Base-by-base conservation (phyloP, 2,113 vertebrate genomes). In the Podiceps cristatus region DNA sequence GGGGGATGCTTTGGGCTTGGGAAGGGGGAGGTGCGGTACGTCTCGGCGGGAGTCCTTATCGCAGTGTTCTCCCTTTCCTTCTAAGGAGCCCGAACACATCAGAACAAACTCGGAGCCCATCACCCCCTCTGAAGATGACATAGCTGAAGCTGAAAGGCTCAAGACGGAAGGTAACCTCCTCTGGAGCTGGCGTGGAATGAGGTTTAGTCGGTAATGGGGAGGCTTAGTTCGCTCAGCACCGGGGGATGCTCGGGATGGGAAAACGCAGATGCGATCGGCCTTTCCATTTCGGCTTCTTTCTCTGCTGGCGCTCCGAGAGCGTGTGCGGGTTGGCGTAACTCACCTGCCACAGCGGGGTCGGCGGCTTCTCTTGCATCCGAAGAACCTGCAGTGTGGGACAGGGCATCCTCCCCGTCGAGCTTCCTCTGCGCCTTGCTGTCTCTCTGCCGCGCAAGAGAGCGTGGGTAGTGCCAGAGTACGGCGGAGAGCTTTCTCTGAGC, bases 131-230 rank as follows among this genome's bases (percentile, higher is more conserved):
- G 99, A 99, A 62, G 99, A 99, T 12, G 99, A 99, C 64, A 84
- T 97, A 7, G 98, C 97, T 0, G 99, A 99, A 73, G 99, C 99
- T 2, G 99, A 99, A 85, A 97, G 96, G 16, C 99, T 99, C 67
- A 99, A 99, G 72, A 99, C 98, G 1, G 99, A 99, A 93, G 99
- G 99, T 99, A 87, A 75, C 90, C 23, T 33, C 7, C 71, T 52
- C 55, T 37, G 55, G 84, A 68, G 74, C 60, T 23, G 80, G 18
- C 18, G 62, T 40, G 2, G 35, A 4, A 58, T 0, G 42, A 77
- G 25, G 50, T 10, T 76, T 59, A 24, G 37, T 0, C 31, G 63
- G 5, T 6, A 19, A 16, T 5, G 49, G 27, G 49, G 50, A 17
- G 13, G 23, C 17, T 74, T 18, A 5, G 24, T 78, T 80, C 42